A percentile compares a stretch with the other conserved stretches of the same genome.
These are phyloP conservation scores for Mormyrops boulengeri DNA, from an alignment of 2,797 vertebrate genomes.

Conservation along the genomic window DNA sequence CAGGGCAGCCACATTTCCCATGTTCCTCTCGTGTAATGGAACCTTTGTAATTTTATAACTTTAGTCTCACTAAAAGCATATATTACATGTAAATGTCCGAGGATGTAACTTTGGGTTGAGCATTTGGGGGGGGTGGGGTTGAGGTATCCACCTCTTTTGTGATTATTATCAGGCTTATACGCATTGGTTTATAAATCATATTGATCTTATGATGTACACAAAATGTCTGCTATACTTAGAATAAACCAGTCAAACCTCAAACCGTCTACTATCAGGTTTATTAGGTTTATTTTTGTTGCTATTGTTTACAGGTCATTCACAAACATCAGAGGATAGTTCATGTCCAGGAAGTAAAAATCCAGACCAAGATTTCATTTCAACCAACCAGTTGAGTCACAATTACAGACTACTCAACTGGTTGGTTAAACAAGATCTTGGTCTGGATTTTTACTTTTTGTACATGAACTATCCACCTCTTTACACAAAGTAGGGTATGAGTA, in stretches of 20 bases:
- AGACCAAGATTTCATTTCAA: background rate
- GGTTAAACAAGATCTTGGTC: background rate
- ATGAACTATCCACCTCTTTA: background rate
- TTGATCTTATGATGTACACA: background rate
- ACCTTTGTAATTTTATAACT: background rate
- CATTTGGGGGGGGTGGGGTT: background rate
- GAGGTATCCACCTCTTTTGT: background rate
- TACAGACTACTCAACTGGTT: background rate
- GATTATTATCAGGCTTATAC: background rate
- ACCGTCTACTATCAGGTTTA: too few species aligned
- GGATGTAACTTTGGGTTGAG: background rate
- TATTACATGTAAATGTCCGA: background rate
- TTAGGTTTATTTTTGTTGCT: too few species aligned
- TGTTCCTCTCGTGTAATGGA: slow-evolving; percentile 22
- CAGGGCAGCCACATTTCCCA: slow-evolving; percentile 46
- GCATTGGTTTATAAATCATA: background rate
- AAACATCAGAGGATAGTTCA: background rate
- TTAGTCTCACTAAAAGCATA: background rate
- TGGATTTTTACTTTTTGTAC: background rate
- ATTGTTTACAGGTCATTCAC: background rate
- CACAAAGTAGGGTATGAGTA: background rate
- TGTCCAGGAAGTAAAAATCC: background rate
- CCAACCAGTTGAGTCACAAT: background rate
- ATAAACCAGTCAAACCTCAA: background rate
- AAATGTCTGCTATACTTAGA: background rate